Percentiles rank a stretch among this genome's conserved stretches.
Conservation (phyloP, 2,888 invertebrate species). For the Dasysyrphus albostriatus region DNA sequence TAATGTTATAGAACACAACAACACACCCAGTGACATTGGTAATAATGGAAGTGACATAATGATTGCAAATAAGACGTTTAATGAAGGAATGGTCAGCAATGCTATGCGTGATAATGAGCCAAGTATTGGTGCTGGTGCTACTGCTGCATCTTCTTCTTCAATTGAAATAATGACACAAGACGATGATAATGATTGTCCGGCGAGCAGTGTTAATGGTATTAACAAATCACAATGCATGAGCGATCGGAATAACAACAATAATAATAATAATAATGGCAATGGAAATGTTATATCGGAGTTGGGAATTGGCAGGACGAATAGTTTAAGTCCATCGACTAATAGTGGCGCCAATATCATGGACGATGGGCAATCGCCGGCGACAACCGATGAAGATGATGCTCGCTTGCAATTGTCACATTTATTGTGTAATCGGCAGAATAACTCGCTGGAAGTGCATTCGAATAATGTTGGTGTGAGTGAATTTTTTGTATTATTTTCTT, state of each 20-base stretch:
- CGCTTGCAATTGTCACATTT: conserved; percentile 76
- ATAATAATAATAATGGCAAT: conserved; percentile 33
- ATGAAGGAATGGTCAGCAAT: conserved; percentile 42
- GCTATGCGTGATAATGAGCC: conserved; percentile 44
- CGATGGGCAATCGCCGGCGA: conserved; percentile 55
- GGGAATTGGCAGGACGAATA: conserved; percentile 42
- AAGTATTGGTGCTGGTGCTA: conserved; percentile 5
- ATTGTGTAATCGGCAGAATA: conserved; percentile 68
- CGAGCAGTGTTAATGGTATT: conserved; percentile 47
- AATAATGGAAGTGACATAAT: conserved; percentile 72
- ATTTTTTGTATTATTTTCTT: conserved; percentile 4
- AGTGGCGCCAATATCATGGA: conserved; percentile 69
- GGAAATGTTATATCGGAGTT: conserved; percentile 48
- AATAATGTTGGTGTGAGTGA: conserved; percentile 72
- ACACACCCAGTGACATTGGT: conserved; percentile 68
- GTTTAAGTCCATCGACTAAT: conserved; percentile 44
- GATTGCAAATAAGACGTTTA: conserved; percentile 67
- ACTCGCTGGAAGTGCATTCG: conserved; percentile 55
- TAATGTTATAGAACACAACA: conserved; percentile 51
- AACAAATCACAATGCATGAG: conserved; percentile 73
- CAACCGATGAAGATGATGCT: conserved; percentile 62
- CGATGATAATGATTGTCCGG: conserved; percentile 65
- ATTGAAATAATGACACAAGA: conserved; percentile 57
- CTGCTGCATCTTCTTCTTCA: neutral
- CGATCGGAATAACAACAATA: conserved; percentile 70